Conservation (phyloP, 2,113 vertebrate species). For the Apistogramma diplotaenia region DNA sequence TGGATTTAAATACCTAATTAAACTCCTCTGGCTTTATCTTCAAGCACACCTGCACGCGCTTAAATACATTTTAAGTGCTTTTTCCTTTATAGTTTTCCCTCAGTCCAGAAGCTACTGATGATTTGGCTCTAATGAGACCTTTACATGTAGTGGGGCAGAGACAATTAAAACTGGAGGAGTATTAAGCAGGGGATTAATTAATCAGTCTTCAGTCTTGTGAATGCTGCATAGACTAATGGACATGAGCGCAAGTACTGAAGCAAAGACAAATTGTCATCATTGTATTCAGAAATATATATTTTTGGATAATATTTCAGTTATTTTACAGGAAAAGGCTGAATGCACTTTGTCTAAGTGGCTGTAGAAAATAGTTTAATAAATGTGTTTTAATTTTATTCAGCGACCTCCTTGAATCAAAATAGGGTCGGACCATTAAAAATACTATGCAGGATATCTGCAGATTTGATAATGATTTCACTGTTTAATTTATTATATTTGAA, state of each 20-base stretch:
- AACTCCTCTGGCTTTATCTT: not conserved
- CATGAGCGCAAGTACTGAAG: not conserved
- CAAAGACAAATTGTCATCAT: not conserved
- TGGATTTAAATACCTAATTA: not conserved
- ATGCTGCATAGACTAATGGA: not conserved
- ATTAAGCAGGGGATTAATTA: slow-evolving; percentile 50
- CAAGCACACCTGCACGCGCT: not conserved
- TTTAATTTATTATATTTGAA: not conserved
- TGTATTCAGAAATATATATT: not conserved
- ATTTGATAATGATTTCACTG: not conserved
- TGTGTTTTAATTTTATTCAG: not conserved
- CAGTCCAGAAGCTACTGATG: slow-evolving; percentile 16
- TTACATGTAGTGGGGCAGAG: slow-evolving; percentile 23
- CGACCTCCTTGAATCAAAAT: not conserved
- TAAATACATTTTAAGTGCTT: slow-evolving; percentile 47
- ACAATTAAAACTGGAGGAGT: slow-evolving; percentile 24
- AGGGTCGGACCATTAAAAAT: not conserved
- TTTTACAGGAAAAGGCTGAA: not conserved
- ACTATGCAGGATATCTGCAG: not conserved
- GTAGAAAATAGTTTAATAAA: not conserved
- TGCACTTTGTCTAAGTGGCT: not conserved
- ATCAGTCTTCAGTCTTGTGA: slow-evolving; percentile 55
- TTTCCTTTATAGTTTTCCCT: not conserved
- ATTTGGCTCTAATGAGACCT: slow-evolving; percentile 24
- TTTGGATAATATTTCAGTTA: not conserved